Percentiles rank a stretch among this genome's conserved stretches.
phyloP scores from a whole-genome alignment of 1,140 invertebrate genomes.

The Episyrphus balteatus region DNA sequence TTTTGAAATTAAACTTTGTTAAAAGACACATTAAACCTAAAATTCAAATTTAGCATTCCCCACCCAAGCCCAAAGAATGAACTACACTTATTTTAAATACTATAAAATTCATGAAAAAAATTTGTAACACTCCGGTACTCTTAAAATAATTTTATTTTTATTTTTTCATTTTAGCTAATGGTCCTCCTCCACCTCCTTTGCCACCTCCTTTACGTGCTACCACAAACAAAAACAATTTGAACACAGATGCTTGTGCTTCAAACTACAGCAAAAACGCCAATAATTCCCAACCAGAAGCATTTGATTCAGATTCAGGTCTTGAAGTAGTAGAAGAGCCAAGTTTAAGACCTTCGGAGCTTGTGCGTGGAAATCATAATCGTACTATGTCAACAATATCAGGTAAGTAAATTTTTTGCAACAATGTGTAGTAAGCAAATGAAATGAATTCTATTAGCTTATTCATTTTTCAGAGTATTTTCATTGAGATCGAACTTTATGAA shows the following conservation, averaged over 20 bases:
- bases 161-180: conserved; percentile 17
- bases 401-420: conserved; percentile 9
- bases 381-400: conserved; percentile 37
- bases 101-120: too few species aligned
- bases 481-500: too few species aligned
- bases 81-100: too few species aligned
- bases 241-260: conserved; percentile 2
- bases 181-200: conserved; percentile 51
- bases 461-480: too few species aligned
- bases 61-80: too few species aligned
- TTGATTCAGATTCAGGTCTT: conserved; percentile 35
- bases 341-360: conserved; percentile 46
- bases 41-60: too few species aligned
- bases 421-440: too few species aligned
- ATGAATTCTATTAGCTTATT: too few species aligned
- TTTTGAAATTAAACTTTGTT: too few species aligned
- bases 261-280: conserved; percentile 4
- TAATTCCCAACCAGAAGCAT: conserved; percentile 11
- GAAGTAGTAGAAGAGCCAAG: conserved; percentile 49
- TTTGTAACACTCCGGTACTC: too few species aligned
- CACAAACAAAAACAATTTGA: conserved; percentile 15
- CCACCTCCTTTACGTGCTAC: conserved; percentile 42
- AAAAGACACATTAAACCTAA: too few species aligned
- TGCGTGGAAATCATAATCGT: conserved; percentile 39
- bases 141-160: background rate